phyloP scores from a whole-genome alignment of 2,113 vertebrate species.

The Columba janthina region DNA sequence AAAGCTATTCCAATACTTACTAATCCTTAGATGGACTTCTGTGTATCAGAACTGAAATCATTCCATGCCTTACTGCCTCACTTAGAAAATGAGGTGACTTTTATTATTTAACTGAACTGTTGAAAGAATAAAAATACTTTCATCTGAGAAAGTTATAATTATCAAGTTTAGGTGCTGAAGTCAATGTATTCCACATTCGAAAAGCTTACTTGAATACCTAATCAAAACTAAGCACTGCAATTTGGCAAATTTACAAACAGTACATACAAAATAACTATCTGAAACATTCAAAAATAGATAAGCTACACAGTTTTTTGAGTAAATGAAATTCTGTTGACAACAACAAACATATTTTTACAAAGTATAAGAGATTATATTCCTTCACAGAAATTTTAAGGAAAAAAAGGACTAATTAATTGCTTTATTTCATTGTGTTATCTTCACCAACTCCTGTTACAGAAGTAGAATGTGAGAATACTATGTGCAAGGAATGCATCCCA shows the following conservation, averaged over 20 bases:
- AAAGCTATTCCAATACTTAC: neutral
- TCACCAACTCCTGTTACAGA: neutral
- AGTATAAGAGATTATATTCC: neutral
- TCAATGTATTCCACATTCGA: neutral
- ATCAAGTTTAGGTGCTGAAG: neutral
- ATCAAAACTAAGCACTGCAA: neutral
- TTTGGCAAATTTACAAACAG: neutral
- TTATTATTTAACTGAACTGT: neutral
- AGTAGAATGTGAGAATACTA: neutral
- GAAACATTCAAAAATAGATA: neutral
- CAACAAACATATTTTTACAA: neutral
- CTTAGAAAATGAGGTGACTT: neutral
- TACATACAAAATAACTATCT: neutral
- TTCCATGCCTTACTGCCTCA: neutral
- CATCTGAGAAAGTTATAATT: neutral
- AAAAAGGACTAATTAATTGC: neutral
- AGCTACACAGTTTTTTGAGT: neutral
- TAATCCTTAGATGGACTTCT: neutral
- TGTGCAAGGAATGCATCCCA: neutral
- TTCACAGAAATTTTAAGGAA: neutral
- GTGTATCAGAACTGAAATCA: neutral
- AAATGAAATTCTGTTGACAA: neutral
- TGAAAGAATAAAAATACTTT: neutral
- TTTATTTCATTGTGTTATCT: neutral
- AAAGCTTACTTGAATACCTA: neutral